Conservation (phyloP, 2,888 invertebrate species). For the Plebejus argus region DNA sequence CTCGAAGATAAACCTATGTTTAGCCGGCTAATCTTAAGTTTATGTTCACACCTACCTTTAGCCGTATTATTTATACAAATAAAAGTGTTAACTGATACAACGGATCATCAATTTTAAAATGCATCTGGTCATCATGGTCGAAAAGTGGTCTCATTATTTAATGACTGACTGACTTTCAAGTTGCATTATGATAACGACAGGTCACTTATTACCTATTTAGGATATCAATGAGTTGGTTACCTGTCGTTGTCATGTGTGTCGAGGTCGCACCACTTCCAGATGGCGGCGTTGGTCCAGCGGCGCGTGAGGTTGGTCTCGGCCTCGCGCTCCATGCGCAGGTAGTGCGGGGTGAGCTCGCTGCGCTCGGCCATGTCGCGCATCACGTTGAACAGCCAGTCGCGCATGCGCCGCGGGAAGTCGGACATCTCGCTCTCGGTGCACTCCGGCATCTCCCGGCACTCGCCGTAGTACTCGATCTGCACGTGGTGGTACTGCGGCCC, state of each 20-base stretch:
- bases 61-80: no score
- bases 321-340: constrained; percentile 92
- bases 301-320: constrained; percentile 92
- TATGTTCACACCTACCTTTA: no score
- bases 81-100: no score
- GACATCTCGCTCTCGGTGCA: constrained; percentile 93
- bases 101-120: no score
- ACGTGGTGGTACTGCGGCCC: constrained; percentile 90
- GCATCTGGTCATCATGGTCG: no score
- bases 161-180: no score
- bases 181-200: no score
- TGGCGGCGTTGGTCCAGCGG: constrained; percentile 94
- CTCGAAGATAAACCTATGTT: no score
- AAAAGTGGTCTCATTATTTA: no score
- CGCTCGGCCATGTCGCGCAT: constrained; percentile 97
- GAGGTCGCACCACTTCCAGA: constrained; percentile 99
- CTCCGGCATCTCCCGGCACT: constrained; percentile 88
- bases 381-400: constrained; percentile 98
- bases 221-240: constrained; percentile 52
- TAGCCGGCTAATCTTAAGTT: no score
- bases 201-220: no score
- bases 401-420: constrained; percentile 98
- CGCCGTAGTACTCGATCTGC: constrained; percentile 97
- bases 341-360: constrained; percentile 90
- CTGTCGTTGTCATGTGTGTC: constrained; percentile 95